phyloP scores from a whole-genome alignment of 2,113 vertebrate species.

The Empidonax traillii region DNA sequence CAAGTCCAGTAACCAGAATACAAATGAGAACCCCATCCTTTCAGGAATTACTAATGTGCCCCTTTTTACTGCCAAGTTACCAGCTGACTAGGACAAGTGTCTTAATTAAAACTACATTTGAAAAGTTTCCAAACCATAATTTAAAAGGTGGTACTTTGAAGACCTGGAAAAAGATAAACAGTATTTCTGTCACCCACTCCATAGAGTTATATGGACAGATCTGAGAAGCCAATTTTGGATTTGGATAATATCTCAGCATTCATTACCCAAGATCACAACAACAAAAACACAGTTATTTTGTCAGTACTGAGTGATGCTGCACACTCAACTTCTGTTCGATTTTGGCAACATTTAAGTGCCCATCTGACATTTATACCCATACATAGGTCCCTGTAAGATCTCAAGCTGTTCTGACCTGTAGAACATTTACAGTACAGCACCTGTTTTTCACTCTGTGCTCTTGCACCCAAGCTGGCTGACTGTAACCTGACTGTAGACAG shows the following conservation, averaged over 20 bases:
- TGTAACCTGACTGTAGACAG: background rate
- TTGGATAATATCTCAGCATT: background rate
- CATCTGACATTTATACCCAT: background rate
- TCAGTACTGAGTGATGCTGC: background rate
- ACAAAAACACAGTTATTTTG: background rate
- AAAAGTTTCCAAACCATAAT: background rate
- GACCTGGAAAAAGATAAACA: background rate
- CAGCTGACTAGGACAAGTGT: background rate
- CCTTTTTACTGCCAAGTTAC: background rate
- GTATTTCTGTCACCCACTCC: background rate
- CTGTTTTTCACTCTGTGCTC: background rate
- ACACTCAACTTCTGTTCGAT: background rate
- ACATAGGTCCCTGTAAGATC: background rate
- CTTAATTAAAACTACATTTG: background rate
- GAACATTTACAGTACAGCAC: background rate
- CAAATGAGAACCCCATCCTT: background rate
- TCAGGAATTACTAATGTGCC: background rate
- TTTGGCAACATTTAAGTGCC: background rate
- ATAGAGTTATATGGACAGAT: background rate
- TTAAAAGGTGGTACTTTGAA: background rate
- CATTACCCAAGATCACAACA: background rate
- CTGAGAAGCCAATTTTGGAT: background rate
- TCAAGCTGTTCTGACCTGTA: background rate
- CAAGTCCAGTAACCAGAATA: background rate
- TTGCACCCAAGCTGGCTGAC: background rate